phyloP scores from a whole-genome alignment of 23 tunicate genomes.

The Halocynthia aurantium region DNA sequence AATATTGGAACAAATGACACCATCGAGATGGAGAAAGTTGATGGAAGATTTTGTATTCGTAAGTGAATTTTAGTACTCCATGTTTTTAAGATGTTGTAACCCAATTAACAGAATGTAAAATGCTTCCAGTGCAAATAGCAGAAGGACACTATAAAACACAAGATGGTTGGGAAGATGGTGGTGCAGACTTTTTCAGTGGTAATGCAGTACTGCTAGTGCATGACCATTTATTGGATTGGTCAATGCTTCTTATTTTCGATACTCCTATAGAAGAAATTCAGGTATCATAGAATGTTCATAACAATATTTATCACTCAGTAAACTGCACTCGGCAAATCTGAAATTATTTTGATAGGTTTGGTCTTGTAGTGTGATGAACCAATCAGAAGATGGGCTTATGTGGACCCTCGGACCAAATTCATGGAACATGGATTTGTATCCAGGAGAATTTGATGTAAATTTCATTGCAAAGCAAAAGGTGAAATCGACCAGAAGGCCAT shows the following conservation, averaged over 20 bases:
- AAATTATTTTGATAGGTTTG: not conserved
- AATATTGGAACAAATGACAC: not conserved
- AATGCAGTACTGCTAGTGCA: not conserved
- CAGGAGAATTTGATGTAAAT: slow-evolving; percentile 37
- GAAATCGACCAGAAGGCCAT: not conserved
- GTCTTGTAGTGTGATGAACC: slow-evolving; percentile 13
- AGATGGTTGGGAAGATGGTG: slow-evolving; percentile 24
- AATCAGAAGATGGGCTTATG: slow-evolving; percentile 32
- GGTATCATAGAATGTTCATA: not conserved
- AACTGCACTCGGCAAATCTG: not conserved
- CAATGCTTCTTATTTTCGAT: slow-evolving; percentile 12
- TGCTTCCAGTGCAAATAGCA: slow-evolving; percentile 13
- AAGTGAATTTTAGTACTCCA: not conserved
- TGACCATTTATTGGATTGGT: slow-evolving; percentile 7
- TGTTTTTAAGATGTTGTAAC: too few species aligned
- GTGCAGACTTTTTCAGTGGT: not conserved
- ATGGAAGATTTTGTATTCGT: slow-evolving; percentile 16
- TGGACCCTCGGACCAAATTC: slow-evolving; percentile 70
- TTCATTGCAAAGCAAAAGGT: slow-evolving; percentile 15
- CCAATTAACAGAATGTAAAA: too few species aligned
- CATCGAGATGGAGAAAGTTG: not conserved
- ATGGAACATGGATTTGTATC: slow-evolving; percentile 34
- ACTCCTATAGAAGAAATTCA: slow-evolving; percentile 2
- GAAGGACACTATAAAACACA: not conserved
- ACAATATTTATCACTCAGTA: not conserved